Conservation (phyloP, 92 coral and sea anemone genomes). For the Porites cylindrica region DNA sequence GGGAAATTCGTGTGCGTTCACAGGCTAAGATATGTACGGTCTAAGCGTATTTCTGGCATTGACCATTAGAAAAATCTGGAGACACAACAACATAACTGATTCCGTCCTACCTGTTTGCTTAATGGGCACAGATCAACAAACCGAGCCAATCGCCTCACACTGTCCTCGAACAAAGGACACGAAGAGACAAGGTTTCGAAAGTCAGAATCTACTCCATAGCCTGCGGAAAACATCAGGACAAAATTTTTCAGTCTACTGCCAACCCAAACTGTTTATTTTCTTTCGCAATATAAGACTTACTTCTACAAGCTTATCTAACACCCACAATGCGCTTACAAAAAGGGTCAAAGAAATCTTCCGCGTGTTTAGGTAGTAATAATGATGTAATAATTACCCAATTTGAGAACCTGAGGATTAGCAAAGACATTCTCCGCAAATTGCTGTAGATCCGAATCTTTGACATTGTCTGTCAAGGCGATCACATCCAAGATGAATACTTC, state of each 20-base stretch:
- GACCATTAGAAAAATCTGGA: no score
- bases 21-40: no score
- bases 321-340: no score
- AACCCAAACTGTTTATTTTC: no score
- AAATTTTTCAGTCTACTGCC: not conserved
- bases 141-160: constrained; percentile 80
- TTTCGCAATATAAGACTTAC: not conserved
- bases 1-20: no score
- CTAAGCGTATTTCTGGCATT: no score
- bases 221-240: constrained; percentile 40
- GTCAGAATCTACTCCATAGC: constrained; percentile 95
- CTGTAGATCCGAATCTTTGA: constrained; percentile 60
- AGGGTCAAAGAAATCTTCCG: no score
- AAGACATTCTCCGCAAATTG: constrained; percentile 81
- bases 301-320: no score
- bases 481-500: constrained; percentile 89
- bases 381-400: constrained; percentile 68
- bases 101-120: constrained; percentile 84
- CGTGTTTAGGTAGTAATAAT: not conserved
- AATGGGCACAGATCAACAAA: constrained; percentile 96
- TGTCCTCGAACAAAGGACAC: constrained; percentile 75
- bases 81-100: not conserved
- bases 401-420: constrained; percentile 85
- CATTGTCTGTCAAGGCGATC: constrained; percentile 77
- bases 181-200: constrained; percentile 88